These are phyloP conservation scores for Chironomus riparius DNA, from an alignment of 2,888 invertebrate genomes.

Conservation along the genomic window DNA sequence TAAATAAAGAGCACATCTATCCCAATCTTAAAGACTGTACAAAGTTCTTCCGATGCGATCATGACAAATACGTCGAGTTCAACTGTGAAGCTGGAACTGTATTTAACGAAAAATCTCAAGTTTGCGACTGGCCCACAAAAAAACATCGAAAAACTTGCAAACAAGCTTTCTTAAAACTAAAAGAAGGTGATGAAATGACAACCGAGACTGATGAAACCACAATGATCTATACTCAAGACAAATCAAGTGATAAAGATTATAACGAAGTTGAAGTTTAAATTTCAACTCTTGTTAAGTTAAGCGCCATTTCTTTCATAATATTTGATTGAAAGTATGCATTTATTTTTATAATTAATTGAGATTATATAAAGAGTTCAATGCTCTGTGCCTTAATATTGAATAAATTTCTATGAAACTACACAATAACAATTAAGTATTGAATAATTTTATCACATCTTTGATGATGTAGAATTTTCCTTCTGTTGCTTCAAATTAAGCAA, in stretches of 20 bases:
- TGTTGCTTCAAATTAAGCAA: too few species aligned
- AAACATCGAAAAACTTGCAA: conserved; percentile 49
- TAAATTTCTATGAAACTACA: too few species aligned
- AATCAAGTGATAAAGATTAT: background rate
- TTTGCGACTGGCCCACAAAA: conserved; percentile 75
- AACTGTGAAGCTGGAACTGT: conserved; percentile 65
- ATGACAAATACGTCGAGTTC: conserved; percentile 64
- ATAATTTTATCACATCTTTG: too few species aligned
- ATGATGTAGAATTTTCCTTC: too few species aligned
- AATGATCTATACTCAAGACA: background rate
- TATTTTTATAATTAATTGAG: too few species aligned
- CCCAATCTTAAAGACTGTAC: conserved; percentile 36
- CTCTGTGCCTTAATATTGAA: too few species aligned
- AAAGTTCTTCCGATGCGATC: conserved; percentile 79
- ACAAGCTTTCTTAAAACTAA: conserved; percentile 24
- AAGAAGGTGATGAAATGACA: background rate
- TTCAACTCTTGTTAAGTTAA: background rate
- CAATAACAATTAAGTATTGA: too few species aligned
- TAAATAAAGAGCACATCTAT: conserved; percentile 41
- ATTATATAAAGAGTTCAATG: too few species aligned
- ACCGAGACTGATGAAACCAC: background rate
- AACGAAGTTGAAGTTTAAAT: background rate
- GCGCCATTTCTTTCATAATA: too few species aligned
- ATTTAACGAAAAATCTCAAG: conserved; percentile 58
- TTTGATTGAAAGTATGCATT: too few species aligned